phyloP scores from a whole-genome alignment of 2,888 invertebrate genomes.

The Matsumyia berberina region DNA sequence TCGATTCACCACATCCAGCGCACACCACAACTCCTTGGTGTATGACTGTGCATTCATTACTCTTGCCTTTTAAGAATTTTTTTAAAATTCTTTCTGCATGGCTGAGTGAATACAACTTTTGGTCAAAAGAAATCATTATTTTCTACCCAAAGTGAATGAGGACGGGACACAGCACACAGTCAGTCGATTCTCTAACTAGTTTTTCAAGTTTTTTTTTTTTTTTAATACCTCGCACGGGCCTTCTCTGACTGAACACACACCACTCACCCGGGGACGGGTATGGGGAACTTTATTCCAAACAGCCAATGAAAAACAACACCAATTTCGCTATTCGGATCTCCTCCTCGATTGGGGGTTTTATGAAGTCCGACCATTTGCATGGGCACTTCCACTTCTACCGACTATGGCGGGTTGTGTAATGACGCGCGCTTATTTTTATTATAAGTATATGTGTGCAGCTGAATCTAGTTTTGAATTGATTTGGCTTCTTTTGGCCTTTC shows the following conservation, averaged over 20 bases:
- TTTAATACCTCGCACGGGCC: not conserved
- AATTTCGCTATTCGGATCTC: slow-evolving; percentile 41
- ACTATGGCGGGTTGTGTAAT: no score
- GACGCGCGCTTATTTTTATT: no score
- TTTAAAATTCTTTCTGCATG: slow-evolving; percentile 25
- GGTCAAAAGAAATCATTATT: slow-evolving; percentile 37
- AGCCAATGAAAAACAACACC: slow-evolving; percentile 29
- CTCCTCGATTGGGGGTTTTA: slow-evolving; percentile 3
- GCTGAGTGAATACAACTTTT: slow-evolving; percentile 14
- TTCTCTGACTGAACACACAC: not conserved
- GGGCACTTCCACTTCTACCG: not conserved
- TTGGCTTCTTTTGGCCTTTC: not conserved
- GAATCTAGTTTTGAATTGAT: not conserved
- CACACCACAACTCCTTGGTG: slow-evolving; percentile 19
- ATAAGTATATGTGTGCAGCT: no score
- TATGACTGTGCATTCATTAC: no score
- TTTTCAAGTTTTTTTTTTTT: slow-evolving; percentile 74
- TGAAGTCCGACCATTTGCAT: slow-evolving; percentile 2
- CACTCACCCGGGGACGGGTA: slow-evolving; percentile 5
- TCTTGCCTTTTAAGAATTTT: not conserved
- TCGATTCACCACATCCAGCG: slow-evolving; percentile 4
- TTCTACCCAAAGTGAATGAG: slow-evolving; percentile 21
- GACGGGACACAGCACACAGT: slow-evolving; percentile 16
- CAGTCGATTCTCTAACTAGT: slow-evolving; percentile 57
- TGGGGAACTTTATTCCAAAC: slow-evolving; percentile 2